Conservation (phyloP, 1,140 invertebrate species). For the Panulirus ornatus region DNA sequence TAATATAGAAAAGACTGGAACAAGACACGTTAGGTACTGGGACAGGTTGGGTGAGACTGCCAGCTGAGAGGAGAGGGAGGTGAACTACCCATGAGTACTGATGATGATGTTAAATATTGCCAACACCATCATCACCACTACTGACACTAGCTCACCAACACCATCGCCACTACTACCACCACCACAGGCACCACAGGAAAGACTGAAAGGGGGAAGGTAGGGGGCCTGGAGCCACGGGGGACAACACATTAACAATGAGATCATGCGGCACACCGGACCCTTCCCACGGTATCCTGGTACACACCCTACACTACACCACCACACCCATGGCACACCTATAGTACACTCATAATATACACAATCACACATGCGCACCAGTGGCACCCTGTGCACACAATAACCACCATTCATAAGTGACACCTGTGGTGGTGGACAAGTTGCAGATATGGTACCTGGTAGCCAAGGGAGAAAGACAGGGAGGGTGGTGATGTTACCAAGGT, state of each 20-base stretch:
- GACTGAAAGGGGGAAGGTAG: slow-evolving; percentile 53
- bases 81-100: slow-evolving; percentile 11
- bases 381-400: slow-evolving; percentile 46
- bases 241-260: slow-evolving; percentile 60
- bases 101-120: not conserved
- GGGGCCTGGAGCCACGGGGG: slow-evolving; percentile 56
- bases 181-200: slow-evolving; percentile 50
- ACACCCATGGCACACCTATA: slow-evolving; percentile 43
- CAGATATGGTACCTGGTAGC: slow-evolving; percentile 49
- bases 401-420: slow-evolving; percentile 39
- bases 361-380: slow-evolving; percentile 46
- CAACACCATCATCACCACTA: slow-evolving; percentile 49
- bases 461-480: slow-evolving; percentile 31
- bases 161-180: slow-evolving; percentile 36
- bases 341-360: slow-evolving; percentile 49
- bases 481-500: slow-evolving; percentile 30
- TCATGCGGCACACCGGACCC: slow-evolving; percentile 53
- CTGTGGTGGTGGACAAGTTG: slow-evolving; percentile 45
- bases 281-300: slow-evolving; percentile 50
- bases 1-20: slow-evolving; percentile 58
- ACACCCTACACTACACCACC: slow-evolving; percentile 45
- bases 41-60: slow-evolving; percentile 57
- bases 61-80: slow-evolving; percentile 35
- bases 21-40: slow-evolving; percentile 58
- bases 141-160: slow-evolving; percentile 45